A percentile compares a stretch with the other conserved stretches of the same genome.
These are phyloP conservation scores for Motacilla alba DNA, from an alignment of 2,113 vertebrate genomes.

Conservation along the genomic window DNA sequence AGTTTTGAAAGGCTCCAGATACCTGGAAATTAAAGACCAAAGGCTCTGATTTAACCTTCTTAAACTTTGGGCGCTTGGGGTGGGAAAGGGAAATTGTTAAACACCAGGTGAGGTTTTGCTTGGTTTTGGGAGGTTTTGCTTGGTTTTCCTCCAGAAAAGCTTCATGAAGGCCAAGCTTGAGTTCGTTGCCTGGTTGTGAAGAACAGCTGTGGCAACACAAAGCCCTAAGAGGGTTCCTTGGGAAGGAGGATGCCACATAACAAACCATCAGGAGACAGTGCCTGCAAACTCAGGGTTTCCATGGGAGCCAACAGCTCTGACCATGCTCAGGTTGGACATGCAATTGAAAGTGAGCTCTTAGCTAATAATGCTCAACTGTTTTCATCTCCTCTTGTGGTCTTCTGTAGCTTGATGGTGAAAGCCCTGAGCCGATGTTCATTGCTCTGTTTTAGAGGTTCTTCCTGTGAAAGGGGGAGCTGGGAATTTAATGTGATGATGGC, in stretches of 20 bases:
- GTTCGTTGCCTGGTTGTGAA: not conserved
- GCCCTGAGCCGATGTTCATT: not conserved
- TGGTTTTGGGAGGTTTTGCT: not conserved
- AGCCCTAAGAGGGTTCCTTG: not conserved
- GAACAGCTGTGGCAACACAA: not conserved
- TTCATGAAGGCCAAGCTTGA: not conserved
- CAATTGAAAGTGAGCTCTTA: not conserved
- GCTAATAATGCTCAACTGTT: not conserved
- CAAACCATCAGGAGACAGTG: not conserved
- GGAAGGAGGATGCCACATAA: not conserved
- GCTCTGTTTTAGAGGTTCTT: not conserved
- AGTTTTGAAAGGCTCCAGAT: not conserved
- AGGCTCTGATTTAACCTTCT: not conserved
- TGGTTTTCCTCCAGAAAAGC: not conserved
- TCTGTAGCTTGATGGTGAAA: not conserved
- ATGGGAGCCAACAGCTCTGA: not conserved
- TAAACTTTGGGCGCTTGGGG: not conserved
- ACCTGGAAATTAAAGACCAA: not conserved
- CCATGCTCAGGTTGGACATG: not conserved
- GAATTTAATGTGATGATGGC: not conserved
- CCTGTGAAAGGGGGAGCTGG: not conserved
- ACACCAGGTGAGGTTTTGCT: not conserved
- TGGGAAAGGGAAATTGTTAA: not conserved
- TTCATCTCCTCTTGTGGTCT: not conserved
- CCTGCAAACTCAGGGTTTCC: fast-evolving